These are phyloP conservation scores for Enhydra lutris DNA, from an alignment of 2,113 vertebrate genomes.

Conservation along the genomic window DNA sequence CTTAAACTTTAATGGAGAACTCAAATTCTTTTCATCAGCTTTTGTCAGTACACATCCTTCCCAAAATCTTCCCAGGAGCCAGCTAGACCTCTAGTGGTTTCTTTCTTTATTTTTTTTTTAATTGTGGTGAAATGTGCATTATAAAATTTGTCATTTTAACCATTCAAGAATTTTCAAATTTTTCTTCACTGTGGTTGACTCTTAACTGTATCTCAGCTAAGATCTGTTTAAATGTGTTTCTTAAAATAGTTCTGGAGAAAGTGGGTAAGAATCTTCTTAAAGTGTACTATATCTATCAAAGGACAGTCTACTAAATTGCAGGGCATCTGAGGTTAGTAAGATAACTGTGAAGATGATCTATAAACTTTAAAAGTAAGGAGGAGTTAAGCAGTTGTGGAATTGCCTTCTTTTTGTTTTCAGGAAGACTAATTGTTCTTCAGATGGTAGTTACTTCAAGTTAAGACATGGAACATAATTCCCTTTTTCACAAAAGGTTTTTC, in stretches of 20 bases:
- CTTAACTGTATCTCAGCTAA: not conserved
- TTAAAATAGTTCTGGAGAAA: not conserved
- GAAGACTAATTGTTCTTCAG: not conserved
- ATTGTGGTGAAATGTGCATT: not conserved
- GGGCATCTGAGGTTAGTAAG: not conserved
- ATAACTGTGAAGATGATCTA: not conserved
- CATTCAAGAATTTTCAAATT: not conserved
- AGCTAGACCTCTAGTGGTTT: not conserved
- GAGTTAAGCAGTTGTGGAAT: not conserved
- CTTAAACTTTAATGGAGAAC: not conserved
- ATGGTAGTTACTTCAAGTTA: not conserved
- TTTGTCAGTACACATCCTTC: not conserved
- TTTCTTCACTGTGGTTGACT: not conserved
- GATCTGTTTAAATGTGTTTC: not conserved
- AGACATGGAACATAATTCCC: not conserved
- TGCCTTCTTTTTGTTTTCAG: not conserved
- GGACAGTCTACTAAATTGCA: not conserved
- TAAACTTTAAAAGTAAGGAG: not conserved
- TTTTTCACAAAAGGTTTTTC: not conserved
- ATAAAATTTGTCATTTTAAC: not conserved
- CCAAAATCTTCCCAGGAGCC: not conserved
- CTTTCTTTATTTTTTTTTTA: not conserved
- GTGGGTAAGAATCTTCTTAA: not conserved
- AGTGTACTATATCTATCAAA: not conserved
- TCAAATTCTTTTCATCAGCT: not conserved